phyloP scores from a whole-genome alignment of 1,140 invertebrate genomes.

The Melipona quadrifasciata region DNA sequence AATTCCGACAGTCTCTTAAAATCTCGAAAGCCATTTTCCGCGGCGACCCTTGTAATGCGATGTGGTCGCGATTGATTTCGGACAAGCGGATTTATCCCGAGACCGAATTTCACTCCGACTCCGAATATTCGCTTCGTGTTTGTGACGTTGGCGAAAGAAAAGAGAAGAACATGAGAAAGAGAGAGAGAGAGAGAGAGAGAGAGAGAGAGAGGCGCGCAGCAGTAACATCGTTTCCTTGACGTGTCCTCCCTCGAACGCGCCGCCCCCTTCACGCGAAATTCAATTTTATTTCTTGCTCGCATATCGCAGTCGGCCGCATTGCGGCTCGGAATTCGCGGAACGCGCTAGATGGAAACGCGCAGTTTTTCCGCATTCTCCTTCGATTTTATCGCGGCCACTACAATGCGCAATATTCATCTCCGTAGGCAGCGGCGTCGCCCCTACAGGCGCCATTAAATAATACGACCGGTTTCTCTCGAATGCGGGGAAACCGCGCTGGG shows the following conservation, averaged over 20 bases:
- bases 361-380: slow-evolving; percentile 62
- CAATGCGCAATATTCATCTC: slow-evolving; percentile 59
- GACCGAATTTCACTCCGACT: slow-evolving; percentile 37
- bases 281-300: slow-evolving; percentile 67
- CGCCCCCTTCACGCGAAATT: slow-evolving; percentile 14
- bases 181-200: background rate
- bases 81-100: slow-evolving; percentile 43
- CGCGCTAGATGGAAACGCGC: slow-evolving; percentile 61
- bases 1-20: slow-evolving; percentile 36
- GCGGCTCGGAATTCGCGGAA: slow-evolving; percentile 60
- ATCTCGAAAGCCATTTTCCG: slow-evolving; percentile 37
- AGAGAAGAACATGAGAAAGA: background rate
- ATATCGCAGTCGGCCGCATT: slow-evolving; percentile 55
- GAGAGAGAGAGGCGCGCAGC: background rate
- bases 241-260: background rate
- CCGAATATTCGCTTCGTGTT: slow-evolving; percentile 14
- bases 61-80: slow-evolving; percentile 44
- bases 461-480: slow-evolving; percentile 3
- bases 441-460: slow-evolving; percentile 35
- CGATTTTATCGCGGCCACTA: slow-evolving; percentile 58
- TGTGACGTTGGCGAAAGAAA: background rate
- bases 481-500: background rate
- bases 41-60: slow-evolving; percentile 32
- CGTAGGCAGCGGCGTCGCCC: background rate
- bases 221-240: slow-evolving; percentile 46